A percentile compares a stretch with the other conserved stretches of the same genome.
phyloP scores from a whole-genome alignment of 2,888 invertebrate genomes.

The Meiosimyza platycephala region DNA sequence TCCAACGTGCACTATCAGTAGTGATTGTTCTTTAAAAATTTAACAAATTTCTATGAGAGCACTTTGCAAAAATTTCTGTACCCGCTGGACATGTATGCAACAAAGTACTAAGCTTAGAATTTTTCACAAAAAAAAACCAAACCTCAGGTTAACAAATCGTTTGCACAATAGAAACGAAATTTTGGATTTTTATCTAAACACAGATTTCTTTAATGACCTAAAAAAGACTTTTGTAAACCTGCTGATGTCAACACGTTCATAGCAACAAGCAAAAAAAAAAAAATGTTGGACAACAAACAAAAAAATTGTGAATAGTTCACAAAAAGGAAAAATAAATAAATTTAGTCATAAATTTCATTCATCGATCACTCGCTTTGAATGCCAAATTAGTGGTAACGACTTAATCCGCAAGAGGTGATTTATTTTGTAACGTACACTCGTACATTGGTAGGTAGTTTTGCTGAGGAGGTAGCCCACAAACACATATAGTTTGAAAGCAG shows the following conservation, averaged over 20 bases:
- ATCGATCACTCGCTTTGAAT: conserved; percentile 30
- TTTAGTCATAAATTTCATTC: conserved; percentile 31
- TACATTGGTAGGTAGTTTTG: too few species aligned
- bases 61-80: too few species aligned
- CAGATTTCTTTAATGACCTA: not conserved
- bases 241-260: not conserved
- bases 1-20: too few species aligned
- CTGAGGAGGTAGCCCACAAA: conserved; percentile 11
- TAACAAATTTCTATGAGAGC: too few species aligned
- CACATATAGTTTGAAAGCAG: not conserved
- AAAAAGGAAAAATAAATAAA: conserved; percentile 27
- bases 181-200: not conserved
- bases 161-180: not conserved
- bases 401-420: not conserved
- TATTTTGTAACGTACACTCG: not conserved
- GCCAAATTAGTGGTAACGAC: conserved; percentile 21
- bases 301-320: conserved; percentile 31
- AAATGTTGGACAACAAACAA: not conserved
- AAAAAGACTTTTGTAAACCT: not conserved
- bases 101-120: too few species aligned
- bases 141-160: not conserved
- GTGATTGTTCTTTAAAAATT: too few species aligned
- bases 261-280: not conserved
- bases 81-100: too few species aligned
- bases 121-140: not conserved